Conservation (phyloP, 2,113 vertebrate species). For the Pachypanchax playfairii region DNA sequence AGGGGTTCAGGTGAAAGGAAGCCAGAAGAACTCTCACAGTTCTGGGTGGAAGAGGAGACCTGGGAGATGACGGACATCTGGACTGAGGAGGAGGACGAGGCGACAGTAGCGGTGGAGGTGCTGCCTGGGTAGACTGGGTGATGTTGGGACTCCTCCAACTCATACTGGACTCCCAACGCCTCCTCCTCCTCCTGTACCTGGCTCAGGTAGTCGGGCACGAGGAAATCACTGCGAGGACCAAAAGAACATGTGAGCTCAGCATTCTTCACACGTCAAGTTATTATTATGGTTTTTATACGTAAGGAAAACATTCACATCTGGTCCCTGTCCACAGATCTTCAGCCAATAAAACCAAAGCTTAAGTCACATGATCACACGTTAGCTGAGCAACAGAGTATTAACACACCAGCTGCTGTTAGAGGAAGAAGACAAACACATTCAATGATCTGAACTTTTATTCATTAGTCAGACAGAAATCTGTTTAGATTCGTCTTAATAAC, state of each 20-base stretch:
- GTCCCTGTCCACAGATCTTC: not conserved
- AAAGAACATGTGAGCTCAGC: conserved; percentile 21
- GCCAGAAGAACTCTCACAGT: conserved; percentile 87
- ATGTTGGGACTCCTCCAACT: conserved; percentile 89
- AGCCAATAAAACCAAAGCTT: not conserved
- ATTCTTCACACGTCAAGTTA: not conserved
- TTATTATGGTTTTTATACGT: too few species aligned
- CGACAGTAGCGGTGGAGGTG: conserved; percentile 81
- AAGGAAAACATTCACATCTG: too few species aligned
- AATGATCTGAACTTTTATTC: not conserved
- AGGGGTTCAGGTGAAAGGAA: conserved; percentile 82
- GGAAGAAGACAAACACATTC: not conserved
- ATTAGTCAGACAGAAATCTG: not conserved
- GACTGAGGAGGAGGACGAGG: conserved; percentile 81
- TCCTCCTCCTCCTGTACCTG: conserved; percentile 94
- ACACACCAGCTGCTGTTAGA: not conserved
- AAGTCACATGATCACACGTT: too few species aligned
- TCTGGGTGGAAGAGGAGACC: conserved; percentile 97
- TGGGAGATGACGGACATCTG: conserved; percentile 85
- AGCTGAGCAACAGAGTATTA: not conserved
- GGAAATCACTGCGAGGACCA: conserved; percentile 88
- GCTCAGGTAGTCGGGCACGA: conserved; percentile 98
- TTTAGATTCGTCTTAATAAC: too few species aligned
- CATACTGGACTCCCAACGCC: conserved; percentile 89
- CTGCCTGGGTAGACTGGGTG: conserved; percentile 85